Base-by-base conservation (phyloP, 2,797 vertebrate species). In the Scleropages formosus region DNA sequence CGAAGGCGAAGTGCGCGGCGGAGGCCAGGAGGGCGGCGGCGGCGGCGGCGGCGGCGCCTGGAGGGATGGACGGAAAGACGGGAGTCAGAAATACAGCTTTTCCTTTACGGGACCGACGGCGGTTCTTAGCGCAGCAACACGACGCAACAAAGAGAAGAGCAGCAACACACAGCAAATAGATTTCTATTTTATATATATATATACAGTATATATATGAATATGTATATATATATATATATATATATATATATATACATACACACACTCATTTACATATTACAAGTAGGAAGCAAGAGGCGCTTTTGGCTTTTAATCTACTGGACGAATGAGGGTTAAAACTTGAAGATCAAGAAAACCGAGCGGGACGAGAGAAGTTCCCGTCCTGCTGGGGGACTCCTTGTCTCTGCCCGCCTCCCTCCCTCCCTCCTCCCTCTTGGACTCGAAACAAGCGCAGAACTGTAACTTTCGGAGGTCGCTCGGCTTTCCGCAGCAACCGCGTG, bases 291-390 rank as follows among this genome's bases (percentile, higher is more conserved):
- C 20, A 12, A 77, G 20, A 27, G 68, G 77, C 73, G 73, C 62
- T 77, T 65, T 67, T 78, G 75, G 75, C 74, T 83, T 83, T 82
- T 72, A 77, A 72, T 80, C 64, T 75, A 77, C 75, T 78, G 79
- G 79, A 83, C 76, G 72, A 76, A 83, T 83, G 82, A 84, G 83
- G 83, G 80, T 84, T 83, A 73, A 78, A 73, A 68, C 72, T 67
- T 75, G 69, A 80, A 78, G 76, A 78, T 78, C 68, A 67, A 76
- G 66, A 18, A 63, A 76, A 70, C 77, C 61, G 72, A 22, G 53
- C 22, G 72, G 71, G 58, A 73, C 68, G 9, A 51, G 71, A 58
- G 64, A 24, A 26, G 27, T 75, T 79, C 65, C 80, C 74, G 72
- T 78, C 74, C 60, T 44, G 76, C 76, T 70, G 79, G 68, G 68